These are phyloP conservation scores for Eulithis prunata DNA, from an alignment of 2,888 invertebrate genomes.

Conservation along the genomic window DNA sequence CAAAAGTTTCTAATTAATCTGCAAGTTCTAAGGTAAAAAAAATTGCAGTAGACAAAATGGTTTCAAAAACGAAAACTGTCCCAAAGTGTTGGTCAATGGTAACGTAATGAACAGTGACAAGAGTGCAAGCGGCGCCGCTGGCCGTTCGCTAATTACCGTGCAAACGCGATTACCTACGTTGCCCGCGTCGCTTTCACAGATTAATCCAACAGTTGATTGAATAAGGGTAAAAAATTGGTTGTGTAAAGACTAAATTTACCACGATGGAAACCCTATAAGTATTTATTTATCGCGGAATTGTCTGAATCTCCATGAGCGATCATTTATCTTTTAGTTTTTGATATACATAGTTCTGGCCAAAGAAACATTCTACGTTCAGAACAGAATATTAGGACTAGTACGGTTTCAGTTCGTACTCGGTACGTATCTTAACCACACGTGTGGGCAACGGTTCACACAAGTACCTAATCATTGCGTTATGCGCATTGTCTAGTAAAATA, in stretches of 20 bases:
- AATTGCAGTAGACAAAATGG: neutral
- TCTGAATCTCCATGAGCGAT: too few species aligned
- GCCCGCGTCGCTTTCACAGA: conserved; percentile 29
- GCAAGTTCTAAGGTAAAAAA: neutral
- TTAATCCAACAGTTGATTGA: conserved; percentile 17
- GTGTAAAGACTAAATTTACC: too few species aligned
- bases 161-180: conserved; percentile 63
- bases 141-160: conserved; percentile 65
- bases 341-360: too few species aligned
- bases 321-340: too few species aligned
- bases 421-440: neutral
- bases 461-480: neutral
- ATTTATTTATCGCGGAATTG: too few species aligned
- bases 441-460: neutral
- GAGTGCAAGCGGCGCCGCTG: conserved; percentile 8
- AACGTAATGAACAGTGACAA: conserved; percentile 22
- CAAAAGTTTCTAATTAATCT: neutral
- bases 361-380: too few species aligned
- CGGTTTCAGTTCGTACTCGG: too few species aligned
- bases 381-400: too few species aligned
- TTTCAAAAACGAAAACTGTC: conserved; percentile 8
- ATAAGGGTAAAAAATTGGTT: neutral
- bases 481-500: neutral
- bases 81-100: conserved; percentile 16
- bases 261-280: too few species aligned